Evolutionary conservation across 2,113 vertebrate genomes (phyloP), one percentile per base, ranked within the genome.

Genomic region (Osmerus eperlanus): DNA sequence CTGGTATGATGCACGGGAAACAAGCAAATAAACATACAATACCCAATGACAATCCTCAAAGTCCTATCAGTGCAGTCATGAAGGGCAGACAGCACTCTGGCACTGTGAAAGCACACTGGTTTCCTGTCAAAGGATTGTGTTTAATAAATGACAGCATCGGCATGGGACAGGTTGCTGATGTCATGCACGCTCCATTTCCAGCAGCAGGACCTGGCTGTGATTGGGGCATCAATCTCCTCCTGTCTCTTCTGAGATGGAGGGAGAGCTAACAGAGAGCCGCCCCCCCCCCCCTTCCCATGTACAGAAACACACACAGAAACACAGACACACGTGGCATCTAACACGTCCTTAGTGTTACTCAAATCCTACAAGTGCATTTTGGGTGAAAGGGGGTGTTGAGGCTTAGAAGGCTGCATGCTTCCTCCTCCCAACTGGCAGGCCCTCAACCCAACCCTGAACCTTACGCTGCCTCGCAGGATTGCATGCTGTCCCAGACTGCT

Each of bases 171-270:
- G 76, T 83, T 81, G 78, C 85, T 89, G 86, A 89, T 72, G 74
- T 89, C 82, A 87, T 91, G 89, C 81, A 87, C 73, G 87, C 75
- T 84, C 81, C 52, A 88, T 90, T 90, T 88, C 84, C 88, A 90
- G 77, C 83, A 80, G 81, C 65, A 70, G 56, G 65, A 80, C 71
- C 14, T 75, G 55, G 71, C 84, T 86, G 87, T 89, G 87, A 90
- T 90, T 88, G 81, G 79, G 71, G 84, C 80, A 73, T 77, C 88
- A 88, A 90, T 91, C 87, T 89, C 76, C 77, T 78, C 67, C 66
- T 81, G 81, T 77, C 83, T 73, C 72, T 81, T 65, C 72, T 73
- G 73, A 79, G 71, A 75, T 68, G 72, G 81, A 72, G 71, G 73
- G 69, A 59, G 71, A 52, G 71, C 77, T 74, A 79, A 61, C 77